A percentile compares a stretch with the other conserved stretches of the same genome.
Conservation (phyloP, 1,140 invertebrate species). For the Limonius californicus region DNA sequence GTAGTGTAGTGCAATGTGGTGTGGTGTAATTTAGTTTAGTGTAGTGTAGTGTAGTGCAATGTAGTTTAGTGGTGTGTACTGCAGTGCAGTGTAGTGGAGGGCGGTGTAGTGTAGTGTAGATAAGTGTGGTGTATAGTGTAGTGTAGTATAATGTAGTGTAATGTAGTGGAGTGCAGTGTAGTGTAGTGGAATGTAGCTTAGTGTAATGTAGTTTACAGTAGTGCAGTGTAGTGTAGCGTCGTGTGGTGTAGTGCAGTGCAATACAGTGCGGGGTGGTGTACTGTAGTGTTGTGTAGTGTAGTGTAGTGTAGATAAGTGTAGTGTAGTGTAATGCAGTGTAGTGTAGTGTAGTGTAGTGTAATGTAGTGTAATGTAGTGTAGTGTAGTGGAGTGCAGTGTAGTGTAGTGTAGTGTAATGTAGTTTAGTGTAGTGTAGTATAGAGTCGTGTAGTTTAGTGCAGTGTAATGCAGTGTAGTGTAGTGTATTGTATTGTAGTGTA, state of each 20-base stretch:
- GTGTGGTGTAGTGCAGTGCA: not conserved
- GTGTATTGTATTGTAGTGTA: too few species aligned
- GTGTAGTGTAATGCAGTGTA: not conserved
- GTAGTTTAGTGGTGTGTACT: not conserved
- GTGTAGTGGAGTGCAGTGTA: too few species aligned
- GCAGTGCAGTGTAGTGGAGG: not conserved
- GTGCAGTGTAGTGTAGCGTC: not conserved
- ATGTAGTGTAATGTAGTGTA: not conserved
- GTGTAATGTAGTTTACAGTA: not conserved
- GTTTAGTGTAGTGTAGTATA: too few species aligned
- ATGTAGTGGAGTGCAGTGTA: not conserved
- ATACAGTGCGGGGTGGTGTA: not conserved
- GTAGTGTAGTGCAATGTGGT: not conserved
- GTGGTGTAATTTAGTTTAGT: too few species aligned
- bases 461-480: too few species aligned
- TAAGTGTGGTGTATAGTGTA: not conserved
- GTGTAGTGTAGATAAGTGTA: too few species aligned
- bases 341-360: not conserved
- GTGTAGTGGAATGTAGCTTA: not conserved
- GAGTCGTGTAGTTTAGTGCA: too few species aligned
- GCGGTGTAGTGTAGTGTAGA: too few species aligned
- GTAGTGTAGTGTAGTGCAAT: not conserved
- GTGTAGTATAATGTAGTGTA: not conserved
- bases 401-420: too few species aligned
- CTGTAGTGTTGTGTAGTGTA: not conserved